A percentile compares a stretch with the other conserved stretches of the same genome.
phyloP scores from a whole-genome alignment of 2,113 vertebrate species.

The Anoura caudifer region DNA sequence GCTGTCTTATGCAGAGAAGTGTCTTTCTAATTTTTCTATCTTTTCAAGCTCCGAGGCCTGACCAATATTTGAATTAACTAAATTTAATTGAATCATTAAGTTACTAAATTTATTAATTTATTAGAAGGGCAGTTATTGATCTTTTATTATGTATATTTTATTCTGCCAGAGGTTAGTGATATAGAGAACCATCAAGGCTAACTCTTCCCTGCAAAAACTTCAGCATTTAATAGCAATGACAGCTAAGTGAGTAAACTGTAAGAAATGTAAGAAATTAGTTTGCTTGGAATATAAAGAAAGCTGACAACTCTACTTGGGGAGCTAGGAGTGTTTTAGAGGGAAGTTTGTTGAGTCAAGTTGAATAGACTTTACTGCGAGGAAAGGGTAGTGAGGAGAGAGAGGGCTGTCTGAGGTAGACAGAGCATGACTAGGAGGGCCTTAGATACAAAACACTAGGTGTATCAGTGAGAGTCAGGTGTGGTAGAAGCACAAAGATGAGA shows the following conservation, averaged over 20 bases:
- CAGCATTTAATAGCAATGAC: neutral
- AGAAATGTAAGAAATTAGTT: neutral
- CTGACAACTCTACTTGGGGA: neutral
- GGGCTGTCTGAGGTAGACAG: neutral
- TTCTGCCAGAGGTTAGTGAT: constrained; percentile 5
- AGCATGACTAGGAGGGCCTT: neutral
- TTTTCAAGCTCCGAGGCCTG: neutral
- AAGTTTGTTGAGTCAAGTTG: neutral
- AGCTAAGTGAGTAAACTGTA: neutral
- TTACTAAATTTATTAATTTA: neutral
- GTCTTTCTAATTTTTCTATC: neutral
- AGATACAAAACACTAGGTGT: neutral
- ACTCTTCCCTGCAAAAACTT: neutral
- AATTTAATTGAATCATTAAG: neutral
- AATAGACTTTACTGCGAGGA: neutral
- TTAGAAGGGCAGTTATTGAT: neutral
- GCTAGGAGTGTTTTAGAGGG: neutral
- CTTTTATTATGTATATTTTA: neutral
- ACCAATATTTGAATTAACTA: neutral
- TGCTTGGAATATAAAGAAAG: neutral
- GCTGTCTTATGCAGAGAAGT: neutral
- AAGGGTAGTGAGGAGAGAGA: neutral
- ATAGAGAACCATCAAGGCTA: neutral
- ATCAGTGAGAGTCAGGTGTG: neutral
- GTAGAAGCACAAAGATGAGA: neutral